phyloP scores from a whole-genome alignment of 2,113 vertebrate genomes.

The Pholis gunnellus region DNA sequence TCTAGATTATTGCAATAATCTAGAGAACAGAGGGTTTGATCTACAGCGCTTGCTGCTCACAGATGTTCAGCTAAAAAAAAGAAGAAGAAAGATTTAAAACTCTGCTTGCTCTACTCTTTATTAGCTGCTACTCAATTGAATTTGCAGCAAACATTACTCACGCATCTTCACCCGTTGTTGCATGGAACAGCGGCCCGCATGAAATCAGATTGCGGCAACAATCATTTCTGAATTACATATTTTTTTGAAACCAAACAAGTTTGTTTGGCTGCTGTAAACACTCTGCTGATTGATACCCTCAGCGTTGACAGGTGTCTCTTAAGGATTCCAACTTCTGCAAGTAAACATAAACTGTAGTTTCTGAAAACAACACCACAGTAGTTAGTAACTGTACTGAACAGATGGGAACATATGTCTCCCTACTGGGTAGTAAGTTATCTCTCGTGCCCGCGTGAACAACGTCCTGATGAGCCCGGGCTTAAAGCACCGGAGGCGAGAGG shows the following conservation, averaged over 20 bases:
- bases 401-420: slow-evolving; percentile 6
- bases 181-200: neutral
- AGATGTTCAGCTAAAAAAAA: neutral
- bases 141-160: neutral
- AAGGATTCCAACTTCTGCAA: neutral
- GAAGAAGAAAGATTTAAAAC: neutral
- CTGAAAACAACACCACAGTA: neutral
- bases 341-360: neutral
- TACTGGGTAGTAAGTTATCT: slow-evolving; percentile 14
- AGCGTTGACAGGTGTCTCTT: neutral
- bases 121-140: neutral
- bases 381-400: neutral
- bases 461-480: slow-evolving; percentile 17
- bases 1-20: neutral
- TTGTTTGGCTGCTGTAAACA: neutral
- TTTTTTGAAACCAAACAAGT: neutral
- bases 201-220: neutral
- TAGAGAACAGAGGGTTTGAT: neutral
- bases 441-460: slow-evolving; percentile 25
- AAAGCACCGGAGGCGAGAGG: slow-evolving; percentile 23
- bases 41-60: neutral
- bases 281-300: neutral
- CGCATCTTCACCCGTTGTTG: neutral
- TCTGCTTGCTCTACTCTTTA: neutral
- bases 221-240: neutral